Evolutionary conservation across 2,113 vertebrate species (phyloP).

Genomic region (Gadus macrocephalus): DNA sequence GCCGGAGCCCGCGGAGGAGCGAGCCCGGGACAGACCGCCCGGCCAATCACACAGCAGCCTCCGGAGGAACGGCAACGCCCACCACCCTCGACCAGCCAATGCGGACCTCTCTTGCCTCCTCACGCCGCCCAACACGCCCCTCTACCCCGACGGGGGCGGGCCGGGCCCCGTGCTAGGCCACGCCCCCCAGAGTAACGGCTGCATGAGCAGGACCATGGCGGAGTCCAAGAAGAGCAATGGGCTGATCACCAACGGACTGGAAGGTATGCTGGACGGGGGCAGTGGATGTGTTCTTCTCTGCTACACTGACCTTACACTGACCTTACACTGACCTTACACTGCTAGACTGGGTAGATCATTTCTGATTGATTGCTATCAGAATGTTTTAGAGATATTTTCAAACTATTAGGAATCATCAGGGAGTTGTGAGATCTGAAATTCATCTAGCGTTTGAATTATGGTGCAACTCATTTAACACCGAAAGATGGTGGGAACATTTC

Average conservation of each 20-base stretch:
- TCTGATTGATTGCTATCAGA: no score
- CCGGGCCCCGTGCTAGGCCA: constrained; percentile 31
- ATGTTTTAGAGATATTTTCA: no score
- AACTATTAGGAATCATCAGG: no score
- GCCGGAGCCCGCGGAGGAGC: constrained; percentile 67
- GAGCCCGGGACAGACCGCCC: constrained; percentile 59
- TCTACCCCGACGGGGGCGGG: constrained; percentile 67
- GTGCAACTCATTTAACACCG: no score
- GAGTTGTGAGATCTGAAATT: no score
- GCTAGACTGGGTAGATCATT: no score
- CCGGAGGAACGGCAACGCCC: constrained; percentile 60
- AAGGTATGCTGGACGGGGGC: constrained; percentile 69
- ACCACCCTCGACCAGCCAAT: constrained; percentile 37
- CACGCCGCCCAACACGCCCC: constrained; percentile 84
- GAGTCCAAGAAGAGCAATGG: constrained; percentile 73
- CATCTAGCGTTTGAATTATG: no score
- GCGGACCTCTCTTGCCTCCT: constrained; percentile 81
- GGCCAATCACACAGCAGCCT: constrained; percentile 54
- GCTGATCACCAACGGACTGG: constrained; percentile 68
- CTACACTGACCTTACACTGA: no score
- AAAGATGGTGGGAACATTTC: no score
- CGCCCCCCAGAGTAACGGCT: constrained; percentile 53
- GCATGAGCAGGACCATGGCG: constrained; percentile 47
- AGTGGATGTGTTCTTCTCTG: no score
- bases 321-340: no score